Evolutionary conservation across 2,113 vertebrate species (phyloP).

Genomic region (Lampris megalopsis): DNA sequence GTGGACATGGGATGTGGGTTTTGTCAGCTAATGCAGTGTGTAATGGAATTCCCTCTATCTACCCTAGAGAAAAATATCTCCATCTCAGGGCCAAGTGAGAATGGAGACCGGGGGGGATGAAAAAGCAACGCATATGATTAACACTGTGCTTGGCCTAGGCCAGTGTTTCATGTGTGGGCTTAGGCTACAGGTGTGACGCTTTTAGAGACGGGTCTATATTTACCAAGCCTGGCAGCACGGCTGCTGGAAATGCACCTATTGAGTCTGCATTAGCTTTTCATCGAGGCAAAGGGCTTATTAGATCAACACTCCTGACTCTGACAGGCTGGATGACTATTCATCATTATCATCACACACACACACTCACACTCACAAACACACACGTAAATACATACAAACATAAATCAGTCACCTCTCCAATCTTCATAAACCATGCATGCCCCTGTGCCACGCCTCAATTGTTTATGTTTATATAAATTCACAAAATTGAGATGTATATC

Average conservation of each 20-base stretch:
- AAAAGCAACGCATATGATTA: slow-evolving; percentile 6
- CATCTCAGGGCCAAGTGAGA: slow-evolving; percentile 34
- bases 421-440: slow-evolving; percentile 22
- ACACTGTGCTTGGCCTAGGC: slow-evolving; percentile 18
- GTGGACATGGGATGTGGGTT: slow-evolving; percentile 51
- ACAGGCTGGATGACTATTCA: too few species aligned
- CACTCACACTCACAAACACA: too few species aligned
- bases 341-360: neutral
- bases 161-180: neutral
- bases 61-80: slow-evolving; percentile 39
- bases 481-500: neutral
- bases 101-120: slow-evolving; percentile 24
- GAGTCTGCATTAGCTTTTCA: slow-evolving; percentile 7
- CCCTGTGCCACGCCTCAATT: neutral
- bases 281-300: slow-evolving; percentile 30
- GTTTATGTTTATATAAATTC: slow-evolving; percentile 13
- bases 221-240: slow-evolving; percentile 36
- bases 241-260: slow-evolving; percentile 14
- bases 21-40: slow-evolving; percentile 74
- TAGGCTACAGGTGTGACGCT: slow-evolving; percentile 2
- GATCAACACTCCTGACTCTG: neutral
- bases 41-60: slow-evolving; percentile 72
- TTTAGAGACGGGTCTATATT: slow-evolving; percentile 46
- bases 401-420: slow-evolving; percentile 7
- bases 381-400: too few species aligned